Base-by-base conservation (phyloP, 2,888 invertebrate genomes). In the Mesochorus sp. region DNA sequence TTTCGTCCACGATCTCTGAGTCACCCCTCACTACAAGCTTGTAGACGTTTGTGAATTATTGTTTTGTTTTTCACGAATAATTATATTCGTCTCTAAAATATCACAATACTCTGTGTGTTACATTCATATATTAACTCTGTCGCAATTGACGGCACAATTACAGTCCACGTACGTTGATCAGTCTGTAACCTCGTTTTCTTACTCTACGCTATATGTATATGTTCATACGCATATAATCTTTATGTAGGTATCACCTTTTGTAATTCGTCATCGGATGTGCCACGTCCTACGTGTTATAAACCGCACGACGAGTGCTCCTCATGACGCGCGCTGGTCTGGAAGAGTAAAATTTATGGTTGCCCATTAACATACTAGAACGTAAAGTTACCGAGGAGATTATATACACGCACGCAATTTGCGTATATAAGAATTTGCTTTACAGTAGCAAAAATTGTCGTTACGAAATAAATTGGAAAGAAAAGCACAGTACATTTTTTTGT, bases 241-340 rank as follows among this genome's bases (percentile, higher is more conserved):
- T 44, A 79, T 47, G 71, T 75, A 71, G 75, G 51, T 71, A 79
- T 79, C 70, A 79, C 79, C 75, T 79, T 79, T 75, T 79, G 75
- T 66, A 66, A 79, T 79, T 75, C 79, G 79, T 75, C 75, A 75
- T 79, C 75, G 75, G 79, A 75, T 67, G 75, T 71, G 61, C 71
- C 53, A 61, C 79, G 71, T 75, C 75, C 75, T 71, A 71, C 75
- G 79, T 75, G 42, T 71, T 70, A 61, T 59, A 61, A 77, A 53
- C 28, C 61, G n/a, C 61, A 31, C 61, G 39, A 61, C 53, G 62
- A 70, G 66, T 57, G 12, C n/a, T 53, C 37, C 42, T 70, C 68
- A 55, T 31, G 39, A n/a, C n/a, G 10, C 14, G 31, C 4, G 31
- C 57, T 68, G 19, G 37, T 34, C 55, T 79, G 51, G 70, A 67